Evolutionary conservation across 2,888 invertebrate genomes (phyloP).

Genomic region (Himalopsyche tibetana): DNA sequence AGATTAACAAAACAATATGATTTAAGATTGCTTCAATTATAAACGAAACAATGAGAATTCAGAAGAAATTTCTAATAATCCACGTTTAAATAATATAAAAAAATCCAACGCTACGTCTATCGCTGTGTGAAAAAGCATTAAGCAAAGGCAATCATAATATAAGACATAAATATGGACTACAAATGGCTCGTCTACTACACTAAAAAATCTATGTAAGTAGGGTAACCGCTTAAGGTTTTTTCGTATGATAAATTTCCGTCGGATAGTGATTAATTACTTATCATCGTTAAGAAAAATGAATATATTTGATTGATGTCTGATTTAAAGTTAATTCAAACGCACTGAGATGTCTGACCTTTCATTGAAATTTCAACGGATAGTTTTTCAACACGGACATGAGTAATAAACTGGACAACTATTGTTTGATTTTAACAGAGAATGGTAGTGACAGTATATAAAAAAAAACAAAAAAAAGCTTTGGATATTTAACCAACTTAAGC

Average conservation of each 20-base stretch:
- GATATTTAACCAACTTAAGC: no score
- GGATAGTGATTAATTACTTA: constrained; percentile 37
- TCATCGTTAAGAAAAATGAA: background rate
- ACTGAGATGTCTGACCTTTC: background rate
- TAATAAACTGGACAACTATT: no score
- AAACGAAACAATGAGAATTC: no score
- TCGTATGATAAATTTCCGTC: background rate
- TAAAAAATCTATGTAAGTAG: constrained; percentile 43
- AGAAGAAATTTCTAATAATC: no score
- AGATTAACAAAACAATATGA: no score
- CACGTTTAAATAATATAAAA: no score
- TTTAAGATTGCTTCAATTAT: no score
- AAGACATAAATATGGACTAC: background rate
- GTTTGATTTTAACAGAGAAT: no score
- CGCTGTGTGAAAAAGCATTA: background rate
- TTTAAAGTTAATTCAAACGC: background rate
- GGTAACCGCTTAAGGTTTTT: constrained; percentile 36
- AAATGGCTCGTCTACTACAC: background rate
- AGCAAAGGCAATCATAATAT: background rate
- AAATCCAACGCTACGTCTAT: no score
- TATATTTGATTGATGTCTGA: background rate
- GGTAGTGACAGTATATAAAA: no score
- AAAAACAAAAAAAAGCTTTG: no score
- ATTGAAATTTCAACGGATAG: background rate
- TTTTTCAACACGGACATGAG: no score